These are phyloP conservation scores for Meloidogyne exigua DNA, from an alignment of 1,140 invertebrate species.

Conservation along the genomic window DNA sequence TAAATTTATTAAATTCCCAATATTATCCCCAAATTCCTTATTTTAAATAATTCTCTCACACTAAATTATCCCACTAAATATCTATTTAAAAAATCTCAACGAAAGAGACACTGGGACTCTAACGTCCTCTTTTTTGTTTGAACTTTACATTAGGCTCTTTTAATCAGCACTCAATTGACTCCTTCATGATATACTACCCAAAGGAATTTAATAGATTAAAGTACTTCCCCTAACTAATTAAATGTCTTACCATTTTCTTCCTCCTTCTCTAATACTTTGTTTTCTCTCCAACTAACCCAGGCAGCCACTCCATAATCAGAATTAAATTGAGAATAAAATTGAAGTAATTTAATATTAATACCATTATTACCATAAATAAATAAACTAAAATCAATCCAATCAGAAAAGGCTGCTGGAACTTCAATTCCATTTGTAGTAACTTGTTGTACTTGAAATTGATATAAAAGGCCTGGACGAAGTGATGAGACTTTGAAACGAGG, in stretches of 20 bases:
- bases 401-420: conserved; percentile 25
- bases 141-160: no score
- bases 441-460: conserved; percentile 37
- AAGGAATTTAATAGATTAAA: no score
- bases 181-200: no score
- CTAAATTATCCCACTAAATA: no score
- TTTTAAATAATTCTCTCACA: no score
- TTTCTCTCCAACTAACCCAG: conserved; percentile 41
- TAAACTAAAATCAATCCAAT: conserved; percentile 40
- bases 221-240: no score
- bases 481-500: conserved; percentile 38
- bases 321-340: conserved; percentile 43
- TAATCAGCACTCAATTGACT: no score
- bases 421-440: conserved; percentile 31
- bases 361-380: conserved; percentile 4
- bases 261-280: background rate
- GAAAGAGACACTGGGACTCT: no score
- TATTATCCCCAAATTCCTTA: no score
- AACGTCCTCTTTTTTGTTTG: no score
- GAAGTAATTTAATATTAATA: conserved; percentile 7
- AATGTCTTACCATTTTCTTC: background rate
- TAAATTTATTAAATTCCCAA: no score
- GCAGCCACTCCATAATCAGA: conserved; percentile 42
- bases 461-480: conserved; percentile 41
- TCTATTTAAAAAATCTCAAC: no score